Evolutionary conservation across 1,140 invertebrate genomes (phyloP), one percentile per base, ranked within the genome.

Genomic region (Drosophila fuyamai): DNA sequence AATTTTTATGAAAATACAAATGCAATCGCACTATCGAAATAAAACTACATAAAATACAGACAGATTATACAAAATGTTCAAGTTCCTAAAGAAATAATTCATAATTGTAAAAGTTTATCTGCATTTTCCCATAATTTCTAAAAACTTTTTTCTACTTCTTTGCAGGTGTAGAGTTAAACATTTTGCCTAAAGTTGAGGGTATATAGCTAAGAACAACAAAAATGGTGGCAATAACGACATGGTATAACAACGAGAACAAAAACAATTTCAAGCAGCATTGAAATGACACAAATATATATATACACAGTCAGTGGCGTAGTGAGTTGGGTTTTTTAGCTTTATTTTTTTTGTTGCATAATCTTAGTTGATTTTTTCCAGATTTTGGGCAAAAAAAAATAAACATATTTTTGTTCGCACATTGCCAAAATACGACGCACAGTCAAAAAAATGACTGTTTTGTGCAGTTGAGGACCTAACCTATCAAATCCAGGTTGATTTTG

Each of bases 261-360:
- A 32, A 27, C 29, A 13, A 50, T 38, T 67, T 63, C 6, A 12
- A 59, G 58, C 70, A 51, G 40, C 41, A 65, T 73, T 65, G 35
- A 74, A 76, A 76, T 54, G 53, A 54, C 68, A 48, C 56, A 18
- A 58, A 46, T 36, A 74, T 35, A 40, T 35, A 40, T 14, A 51
- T 23, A 53, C 23, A 16, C 5, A 35, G 0, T 0, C 48, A 51
- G 48, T 5, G 29, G 27, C 29, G 29, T 35, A 51, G 48, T 51
- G n/a, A 35, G 14, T 8, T 8, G 14, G 41, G 9, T 16, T 44
- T 43, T 10, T 9, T 9, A 38, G 36, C 29, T 32, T 32, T 8
- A 7, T 6, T 23, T 23, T 23, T 23, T 4, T 4, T 23, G 2
- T 23, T 23, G 4, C 2, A 23, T 23, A 23, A 23, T 23, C 3